Percentiles rank a stretch among this genome's conserved stretches.
Conservation (phyloP, 2,888 invertebrate species). For the Athrips mouffetella region DNA sequence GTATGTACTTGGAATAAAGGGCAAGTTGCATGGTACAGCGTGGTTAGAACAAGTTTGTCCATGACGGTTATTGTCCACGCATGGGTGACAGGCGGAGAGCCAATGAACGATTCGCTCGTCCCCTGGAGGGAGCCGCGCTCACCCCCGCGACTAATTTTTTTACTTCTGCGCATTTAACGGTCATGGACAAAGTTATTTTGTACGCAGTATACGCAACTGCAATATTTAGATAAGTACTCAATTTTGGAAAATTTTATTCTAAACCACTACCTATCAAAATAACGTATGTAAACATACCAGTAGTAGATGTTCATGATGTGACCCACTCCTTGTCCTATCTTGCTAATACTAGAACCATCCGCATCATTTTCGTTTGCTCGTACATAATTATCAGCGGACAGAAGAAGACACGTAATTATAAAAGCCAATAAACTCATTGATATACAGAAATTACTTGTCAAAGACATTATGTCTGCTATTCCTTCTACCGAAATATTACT, state of each 20-base stretch:
- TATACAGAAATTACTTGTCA: conserved; percentile 47
- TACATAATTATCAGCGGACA: conserved; percentile 52
- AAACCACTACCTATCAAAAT: background rate
- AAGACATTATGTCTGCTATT: conserved; percentile 42
- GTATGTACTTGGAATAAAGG: too few relatives aligned
- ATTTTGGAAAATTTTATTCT: too few relatives aligned
- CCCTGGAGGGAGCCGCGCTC: too few relatives aligned
- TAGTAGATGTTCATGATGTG: conserved; percentile 90
- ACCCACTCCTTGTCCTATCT: conserved; percentile 76
- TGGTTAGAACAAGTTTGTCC: too few relatives aligned
- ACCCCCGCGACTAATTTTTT: background rate
- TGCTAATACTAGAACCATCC: conserved; percentile 60
- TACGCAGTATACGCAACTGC: too few relatives aligned
- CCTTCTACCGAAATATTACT: background rate
- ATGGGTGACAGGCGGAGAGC: too few relatives aligned
- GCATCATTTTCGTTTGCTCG: conserved; percentile 80
- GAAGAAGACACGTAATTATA: conserved; percentile 51
- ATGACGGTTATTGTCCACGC: too few relatives aligned
- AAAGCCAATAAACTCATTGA: conserved; percentile 45
- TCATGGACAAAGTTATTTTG: too few relatives aligned
- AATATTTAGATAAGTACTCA: too few relatives aligned
- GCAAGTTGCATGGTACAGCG: too few relatives aligned
- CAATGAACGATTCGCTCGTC: too few relatives aligned
- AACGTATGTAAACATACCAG: conserved; percentile 80
- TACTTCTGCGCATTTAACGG: too few relatives aligned